Percentiles rank a stretch among this genome's conserved stretches.
These are phyloP conservation scores for Epirrita christyi DNA, from an alignment of 2,888 invertebrate species.

Conservation along the genomic window DNA sequence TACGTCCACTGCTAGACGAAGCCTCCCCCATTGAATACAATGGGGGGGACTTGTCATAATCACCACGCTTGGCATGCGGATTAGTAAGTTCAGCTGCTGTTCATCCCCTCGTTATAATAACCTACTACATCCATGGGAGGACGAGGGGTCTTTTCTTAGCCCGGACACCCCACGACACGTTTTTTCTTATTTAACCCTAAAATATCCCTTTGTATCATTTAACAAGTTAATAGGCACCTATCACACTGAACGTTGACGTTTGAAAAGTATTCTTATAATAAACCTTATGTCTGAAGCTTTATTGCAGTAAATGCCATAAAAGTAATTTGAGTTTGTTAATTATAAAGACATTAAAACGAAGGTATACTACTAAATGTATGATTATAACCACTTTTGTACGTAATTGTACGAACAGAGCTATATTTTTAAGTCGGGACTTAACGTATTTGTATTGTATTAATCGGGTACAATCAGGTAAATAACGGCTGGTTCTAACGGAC, in stretches of 20 bases:
- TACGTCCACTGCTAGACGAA: too few relatives aligned
- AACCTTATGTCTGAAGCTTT: slow-evolving; percentile 28
- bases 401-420: slow-evolving; percentile 35
- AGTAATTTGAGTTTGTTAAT: slow-evolving; percentile 39
- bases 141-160: too few relatives aligned
- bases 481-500: slow-evolving; percentile 7
- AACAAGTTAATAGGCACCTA: slow-evolving; percentile 37
- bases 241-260: slow-evolving; percentile 33
- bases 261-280: slow-evolving; percentile 32
- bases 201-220: slow-evolving; percentile 31
- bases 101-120: too few relatives aligned
- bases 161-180: background rate
- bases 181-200: slow-evolving; percentile 10
- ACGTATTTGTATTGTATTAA: slow-evolving; percentile 31
- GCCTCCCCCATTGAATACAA: too few relatives aligned
- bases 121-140: too few relatives aligned
- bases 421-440: slow-evolving; percentile 30
- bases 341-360: slow-evolving; percentile 42
- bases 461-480: slow-evolving; percentile 14
- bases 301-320: slow-evolving; percentile 31
- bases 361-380: slow-evolving; percentile 34
- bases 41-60: too few relatives aligned
- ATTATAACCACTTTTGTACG: slow-evolving; percentile 33
- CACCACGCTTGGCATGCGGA: too few relatives aligned
- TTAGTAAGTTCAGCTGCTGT: too few relatives aligned